A percentile compares a stretch with the other conserved stretches of the same genome.
Conservation (phyloP, 2,113 vertebrate species). For the Paracanthobrama guichenoti region DNA sequence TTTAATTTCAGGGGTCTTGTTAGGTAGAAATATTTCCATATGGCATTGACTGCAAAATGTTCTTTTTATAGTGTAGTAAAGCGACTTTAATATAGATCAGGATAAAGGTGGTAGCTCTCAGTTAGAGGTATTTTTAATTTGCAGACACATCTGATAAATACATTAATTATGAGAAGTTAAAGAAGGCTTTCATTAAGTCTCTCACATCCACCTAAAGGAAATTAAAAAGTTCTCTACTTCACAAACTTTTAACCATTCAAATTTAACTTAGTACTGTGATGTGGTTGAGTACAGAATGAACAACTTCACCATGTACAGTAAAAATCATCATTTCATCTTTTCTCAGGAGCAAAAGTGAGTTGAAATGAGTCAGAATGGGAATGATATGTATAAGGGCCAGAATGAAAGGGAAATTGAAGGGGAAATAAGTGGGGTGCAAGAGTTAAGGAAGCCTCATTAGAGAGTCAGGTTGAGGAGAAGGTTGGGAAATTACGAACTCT, state of each 20-base stretch:
- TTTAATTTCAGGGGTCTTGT: too few relatives aligned
- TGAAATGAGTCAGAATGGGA: conserved; percentile 39
- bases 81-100: too few relatives aligned
- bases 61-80: background rate
- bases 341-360: conserved; percentile 26
- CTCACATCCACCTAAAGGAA: background rate
- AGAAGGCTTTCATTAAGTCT: background rate
- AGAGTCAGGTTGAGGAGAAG: conserved; percentile 46
- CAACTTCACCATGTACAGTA: conserved; percentile 4
- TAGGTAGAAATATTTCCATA: background rate
- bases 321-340: conserved; percentile 29
- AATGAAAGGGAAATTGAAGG: conserved; percentile 35
- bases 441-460: conserved; percentile 55
- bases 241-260: background rate
- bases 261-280: background rate
- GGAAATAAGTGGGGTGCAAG: background rate
- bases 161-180: background rate
- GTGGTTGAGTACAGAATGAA: conserved; percentile 5
- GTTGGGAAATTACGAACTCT: conserved; percentile 59
- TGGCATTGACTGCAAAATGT: background rate
- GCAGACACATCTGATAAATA: background rate
- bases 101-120: too few relatives aligned
- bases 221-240: background rate
- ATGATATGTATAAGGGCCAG: conserved; percentile 17
- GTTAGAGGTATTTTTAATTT: background rate